Percentiles rank a stretch among this genome's conserved stretches.
Evolutionary conservation across 2,113 vertebrate species (phyloP).

Genomic region (Hypanus sabinus): DNA sequence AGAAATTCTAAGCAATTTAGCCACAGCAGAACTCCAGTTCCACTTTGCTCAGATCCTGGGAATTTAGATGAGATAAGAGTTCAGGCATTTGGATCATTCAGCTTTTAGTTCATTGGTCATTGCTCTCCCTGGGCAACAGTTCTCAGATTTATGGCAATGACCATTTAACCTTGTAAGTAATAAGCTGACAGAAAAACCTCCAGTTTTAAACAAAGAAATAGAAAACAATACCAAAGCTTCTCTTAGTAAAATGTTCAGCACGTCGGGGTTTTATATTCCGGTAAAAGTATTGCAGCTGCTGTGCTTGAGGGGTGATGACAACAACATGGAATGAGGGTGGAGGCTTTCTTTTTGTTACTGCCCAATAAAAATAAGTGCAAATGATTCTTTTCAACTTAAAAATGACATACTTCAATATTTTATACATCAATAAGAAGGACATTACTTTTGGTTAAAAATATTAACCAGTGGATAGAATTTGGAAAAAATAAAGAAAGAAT

Average conservation of each 20-base stretch:
- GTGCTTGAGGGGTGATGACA: neutral
- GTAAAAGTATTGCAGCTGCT: neutral
- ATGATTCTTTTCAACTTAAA: neutral
- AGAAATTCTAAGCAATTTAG: neutral
- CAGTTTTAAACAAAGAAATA: neutral
- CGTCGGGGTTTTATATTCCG: neutral
- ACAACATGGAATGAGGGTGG: neutral
- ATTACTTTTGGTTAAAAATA: neutral
- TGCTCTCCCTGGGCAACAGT: neutral
- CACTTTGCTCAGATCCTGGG: neutral
- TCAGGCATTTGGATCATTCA: neutral
- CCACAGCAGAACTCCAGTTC: neutral
- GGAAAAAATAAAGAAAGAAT: neutral
- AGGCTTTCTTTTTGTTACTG: neutral
- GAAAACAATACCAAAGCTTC: neutral
- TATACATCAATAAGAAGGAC: neutral
- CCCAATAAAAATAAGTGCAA: slow-evolving; percentile 7
- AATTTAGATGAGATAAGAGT: neutral
- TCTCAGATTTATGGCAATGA: neutral
- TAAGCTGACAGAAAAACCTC: neutral
- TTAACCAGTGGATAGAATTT: neutral
- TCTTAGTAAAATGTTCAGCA: neutral
- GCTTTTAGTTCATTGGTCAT: neutral
- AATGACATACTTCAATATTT: neutral
- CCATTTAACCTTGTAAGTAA: neutral